Evolutionary conservation across 1,140 invertebrate genomes (phyloP), one percentile per base, ranked within the genome.

Genomic region (Heliconius congener): DNA sequence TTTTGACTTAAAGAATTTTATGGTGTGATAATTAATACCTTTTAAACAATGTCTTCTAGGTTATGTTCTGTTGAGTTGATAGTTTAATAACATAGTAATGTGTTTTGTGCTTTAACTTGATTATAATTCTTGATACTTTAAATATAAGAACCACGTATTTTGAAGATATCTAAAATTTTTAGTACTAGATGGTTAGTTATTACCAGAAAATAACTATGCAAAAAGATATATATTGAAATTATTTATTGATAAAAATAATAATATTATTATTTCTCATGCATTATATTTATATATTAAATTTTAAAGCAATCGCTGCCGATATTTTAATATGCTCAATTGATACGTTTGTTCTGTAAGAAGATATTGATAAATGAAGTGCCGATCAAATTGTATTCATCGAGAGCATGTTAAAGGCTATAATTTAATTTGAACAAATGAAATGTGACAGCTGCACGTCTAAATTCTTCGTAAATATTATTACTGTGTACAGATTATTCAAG

Each of bases 321-420:
- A 57, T 9, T n/a, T 57, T n/a, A 57, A 57, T 9, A 57, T 23
- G 19, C 30, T 30, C 60, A 66, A 66, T 66, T 30, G 60, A 66
- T 66, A 23, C 13, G 60, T 30, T 66, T 4, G 23, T 66, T 66
- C 23, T 66, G 60, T 66, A 27, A 66, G n/a, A 66, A 27, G 60
- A 66, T 66, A 66, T 27, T 66, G 60, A 66, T 66, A 66, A 66
- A 66, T 66, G 60, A 27, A 30, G 60, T 30, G 60, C 60, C 60
- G 30, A 66, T 66, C 23, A 30, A 66, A 66, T 66, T 66, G 60
- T 27, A 27, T 66, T 66, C 60, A 66, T 66, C 27, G 13, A 66
- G 60, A 13, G 60, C 60, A 66, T 27, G 60, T 66, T 27, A 66
- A 30, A 30, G 23, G 23, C 11, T 66, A 30, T 30, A 27, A 27